These are phyloP conservation scores for Catharus fuscescens DNA, from an alignment of 2,113 vertebrate genomes.

Conservation along the genomic window DNA sequence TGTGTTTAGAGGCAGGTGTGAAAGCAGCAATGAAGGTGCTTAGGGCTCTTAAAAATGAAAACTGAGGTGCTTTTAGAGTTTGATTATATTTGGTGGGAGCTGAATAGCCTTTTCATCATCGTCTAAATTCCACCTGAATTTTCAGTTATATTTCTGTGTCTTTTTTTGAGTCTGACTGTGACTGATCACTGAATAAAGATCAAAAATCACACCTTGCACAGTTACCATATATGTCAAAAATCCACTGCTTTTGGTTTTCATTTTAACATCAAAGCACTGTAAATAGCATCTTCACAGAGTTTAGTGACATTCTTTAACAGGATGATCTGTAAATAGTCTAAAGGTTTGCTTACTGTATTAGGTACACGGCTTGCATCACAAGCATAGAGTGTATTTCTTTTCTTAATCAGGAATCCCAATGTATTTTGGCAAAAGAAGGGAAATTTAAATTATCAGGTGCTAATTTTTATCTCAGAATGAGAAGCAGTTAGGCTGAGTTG, in stretches of 20 bases:
- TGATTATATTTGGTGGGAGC: not conserved
- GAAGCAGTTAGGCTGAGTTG: not conserved
- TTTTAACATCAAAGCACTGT: conserved; percentile 67
- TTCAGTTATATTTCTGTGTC: not conserved
- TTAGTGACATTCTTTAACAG: conserved; percentile 66
- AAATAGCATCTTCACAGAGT: conserved; percentile 67
- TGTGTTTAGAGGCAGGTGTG: not conserved
- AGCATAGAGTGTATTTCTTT: conserved; percentile 17
- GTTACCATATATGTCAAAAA: conserved; percentile 67
- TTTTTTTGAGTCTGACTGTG: not conserved
- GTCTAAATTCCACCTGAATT: not conserved
- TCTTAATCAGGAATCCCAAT: not conserved
- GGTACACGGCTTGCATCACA: conserved; percentile 61
- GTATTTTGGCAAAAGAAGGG: not conserved
- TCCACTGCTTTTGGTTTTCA: conserved; percentile 37
- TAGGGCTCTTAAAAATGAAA: not conserved
- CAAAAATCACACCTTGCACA: conserved; percentile 59
- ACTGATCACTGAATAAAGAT: conserved; percentile 36
- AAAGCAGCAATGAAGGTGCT: not conserved
- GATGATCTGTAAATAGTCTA: conserved; percentile 74
- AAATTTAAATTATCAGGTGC: not conserved
- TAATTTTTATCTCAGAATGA: not conserved
- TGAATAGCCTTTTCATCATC: not conserved
- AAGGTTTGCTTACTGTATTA: conserved; percentile 70
- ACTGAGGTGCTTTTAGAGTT: not conserved